Evolutionary conservation across 1,140 invertebrate species (phyloP).

Genomic region (Saccostrea echinata): DNA sequence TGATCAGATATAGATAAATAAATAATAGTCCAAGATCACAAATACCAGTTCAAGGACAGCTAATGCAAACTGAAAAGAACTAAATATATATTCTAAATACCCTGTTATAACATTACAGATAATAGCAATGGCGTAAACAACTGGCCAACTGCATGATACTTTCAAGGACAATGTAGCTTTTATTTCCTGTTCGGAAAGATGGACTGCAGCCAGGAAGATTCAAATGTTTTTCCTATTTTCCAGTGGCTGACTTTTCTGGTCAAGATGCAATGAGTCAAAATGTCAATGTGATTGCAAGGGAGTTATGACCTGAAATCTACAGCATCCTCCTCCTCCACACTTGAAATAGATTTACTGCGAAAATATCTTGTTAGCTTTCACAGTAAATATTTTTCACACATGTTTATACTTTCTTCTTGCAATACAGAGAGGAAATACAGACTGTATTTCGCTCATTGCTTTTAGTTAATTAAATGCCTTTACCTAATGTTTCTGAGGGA

Average conservation of each 20-base stretch:
- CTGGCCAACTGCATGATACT: neutral
- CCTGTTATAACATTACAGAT: neutral
- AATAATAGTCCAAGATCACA: too few species aligned
- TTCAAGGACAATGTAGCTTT: neutral
- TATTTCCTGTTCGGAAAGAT: neutral
- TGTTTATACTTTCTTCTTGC: neutral
- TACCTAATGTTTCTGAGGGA: too few species aligned
- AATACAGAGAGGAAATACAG: neutral
- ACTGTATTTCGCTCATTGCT: neutral
- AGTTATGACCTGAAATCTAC: neutral
- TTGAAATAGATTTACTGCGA: neutral
- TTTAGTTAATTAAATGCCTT: neutral
- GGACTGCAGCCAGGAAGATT: neutral
- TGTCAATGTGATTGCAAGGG: neutral
- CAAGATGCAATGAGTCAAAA: neutral
- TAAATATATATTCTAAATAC: too few species aligned
- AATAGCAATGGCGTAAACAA: neutral
- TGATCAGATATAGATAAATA: too few species aligned
- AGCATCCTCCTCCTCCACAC: neutral
- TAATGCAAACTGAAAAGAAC: too few species aligned
- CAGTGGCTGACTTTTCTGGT: neutral
- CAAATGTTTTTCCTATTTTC: neutral
- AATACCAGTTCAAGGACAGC: too few species aligned
- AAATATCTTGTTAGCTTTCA: neutral
- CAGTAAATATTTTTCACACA: conserved; percentile 21